Percentiles rank a stretch among this genome's conserved stretches.
These are phyloP conservation scores for Triplophysa dalaica DNA, from an alignment of 2,113 vertebrate species.

Conservation along the genomic window DNA sequence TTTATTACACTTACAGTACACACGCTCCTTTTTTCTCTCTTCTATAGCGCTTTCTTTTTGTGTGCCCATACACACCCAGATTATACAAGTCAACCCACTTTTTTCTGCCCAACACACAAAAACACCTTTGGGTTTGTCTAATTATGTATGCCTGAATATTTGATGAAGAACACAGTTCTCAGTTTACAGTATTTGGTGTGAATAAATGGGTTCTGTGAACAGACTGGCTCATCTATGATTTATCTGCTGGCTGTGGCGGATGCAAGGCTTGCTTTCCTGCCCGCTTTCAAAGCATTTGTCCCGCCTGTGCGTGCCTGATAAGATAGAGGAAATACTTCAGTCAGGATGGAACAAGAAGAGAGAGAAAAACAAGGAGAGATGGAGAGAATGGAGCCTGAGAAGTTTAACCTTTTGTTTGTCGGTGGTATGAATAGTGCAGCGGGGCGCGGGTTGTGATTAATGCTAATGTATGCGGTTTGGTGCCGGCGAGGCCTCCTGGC, in stretches of 20 bases:
- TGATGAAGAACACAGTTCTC: constrained; percentile 71
- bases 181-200: constrained; percentile 62
- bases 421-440: constrained; percentile 27
- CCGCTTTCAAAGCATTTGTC: constrained; percentile 62
- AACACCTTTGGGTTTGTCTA: constrained; percentile 52
- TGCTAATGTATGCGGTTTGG: constrained; percentile 76
- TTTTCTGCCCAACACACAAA: constrained; percentile 36
- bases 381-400: constrained; percentile 43
- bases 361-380: constrained; percentile 47
- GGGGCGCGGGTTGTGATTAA: constrained; percentile 61
- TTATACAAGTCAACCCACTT: not conserved
- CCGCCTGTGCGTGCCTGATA: constrained; percentile 64
- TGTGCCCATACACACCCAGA: not conserved
- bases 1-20: constrained; percentile 56
- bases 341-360: constrained; percentile 46
- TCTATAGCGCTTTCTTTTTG: not conserved
- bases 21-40: not conserved
- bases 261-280: constrained; percentile 61
- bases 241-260: constrained; percentile 62
- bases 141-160: constrained; percentile 74
- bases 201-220: constrained; percentile 71
- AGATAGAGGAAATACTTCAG: constrained; percentile 57
- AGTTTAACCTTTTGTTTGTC: constrained; percentile 70
- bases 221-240: constrained; percentile 75
- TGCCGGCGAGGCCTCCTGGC: constrained; percentile 68